Conservation (phyloP, 2,888 invertebrate species). For the Trissolcus japonicus region DNA sequence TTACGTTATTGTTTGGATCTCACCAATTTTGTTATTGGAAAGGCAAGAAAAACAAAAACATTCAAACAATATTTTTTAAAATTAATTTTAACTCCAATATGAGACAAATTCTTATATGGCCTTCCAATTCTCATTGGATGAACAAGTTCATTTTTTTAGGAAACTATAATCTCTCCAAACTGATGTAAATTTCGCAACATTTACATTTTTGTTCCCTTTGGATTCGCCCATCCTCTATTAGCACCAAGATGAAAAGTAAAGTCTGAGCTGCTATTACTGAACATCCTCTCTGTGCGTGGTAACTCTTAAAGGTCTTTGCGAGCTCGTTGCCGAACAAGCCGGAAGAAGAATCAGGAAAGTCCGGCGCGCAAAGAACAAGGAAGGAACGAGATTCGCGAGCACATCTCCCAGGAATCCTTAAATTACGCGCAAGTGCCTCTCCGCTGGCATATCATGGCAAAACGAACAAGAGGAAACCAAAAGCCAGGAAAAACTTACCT, state of each 20-base stretch:
- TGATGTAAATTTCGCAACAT: slow-evolving; percentile 53
- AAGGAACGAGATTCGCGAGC: slow-evolving; percentile 51
- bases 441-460: slow-evolving; percentile 43
- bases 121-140: background rate
- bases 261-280: slow-evolving; percentile 54
- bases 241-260: slow-evolving; percentile 54
- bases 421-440: slow-evolving; percentile 59
- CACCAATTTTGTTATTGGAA: background rate
- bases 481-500: slow-evolving; percentile 64
- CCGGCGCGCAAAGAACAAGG: slow-evolving; percentile 41
- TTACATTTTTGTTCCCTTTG: slow-evolving; percentile 43
- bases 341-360: slow-evolving; percentile 45
- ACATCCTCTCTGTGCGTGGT: slow-evolving; percentile 41
- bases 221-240: slow-evolving; percentile 53
- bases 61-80: too few species aligned
- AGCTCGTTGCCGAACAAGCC: slow-evolving; percentile 48
- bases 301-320: slow-evolving; percentile 55
- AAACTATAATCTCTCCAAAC: slow-evolving; percentile 34
- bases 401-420: slow-evolving; percentile 61
- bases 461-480: slow-evolving; percentile 61
- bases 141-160: background rate
- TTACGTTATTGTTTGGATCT: background rate
- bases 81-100: background rate
- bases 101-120: background rate
- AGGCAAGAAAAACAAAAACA: too few species aligned